phyloP scores from a whole-genome alignment of 2,888 invertebrate species.

The Tetragnatha montana region DNA sequence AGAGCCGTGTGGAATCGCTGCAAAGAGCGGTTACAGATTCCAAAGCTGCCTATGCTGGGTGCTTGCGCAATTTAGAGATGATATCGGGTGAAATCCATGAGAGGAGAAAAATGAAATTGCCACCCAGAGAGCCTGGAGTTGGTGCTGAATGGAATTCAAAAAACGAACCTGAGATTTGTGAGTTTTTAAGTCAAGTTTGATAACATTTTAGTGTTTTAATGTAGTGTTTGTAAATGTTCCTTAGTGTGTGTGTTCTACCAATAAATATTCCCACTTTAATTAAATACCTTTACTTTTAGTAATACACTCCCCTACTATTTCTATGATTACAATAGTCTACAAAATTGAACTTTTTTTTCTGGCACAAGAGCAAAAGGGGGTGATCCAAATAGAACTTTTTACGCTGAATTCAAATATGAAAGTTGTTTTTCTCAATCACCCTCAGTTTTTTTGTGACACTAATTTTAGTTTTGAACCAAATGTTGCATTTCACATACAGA shows the following conservation, averaged over 20 bases:
- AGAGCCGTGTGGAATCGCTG: constrained; percentile 87
- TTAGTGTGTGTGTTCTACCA: too few species aligned
- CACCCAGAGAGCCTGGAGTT: constrained; percentile 84
- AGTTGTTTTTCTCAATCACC: too few species aligned
- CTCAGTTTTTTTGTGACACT: too few species aligned
- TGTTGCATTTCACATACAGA: too few species aligned
- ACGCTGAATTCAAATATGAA: too few species aligned
- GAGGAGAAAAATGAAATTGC: constrained; percentile 75
- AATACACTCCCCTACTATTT: not conserved
- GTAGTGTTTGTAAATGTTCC: too few species aligned
- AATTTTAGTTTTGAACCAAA: too few species aligned
- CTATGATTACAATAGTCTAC: too few species aligned
- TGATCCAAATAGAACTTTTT: too few species aligned
- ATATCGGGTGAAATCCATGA: constrained; percentile 76
- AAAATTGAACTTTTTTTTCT: too few species aligned
- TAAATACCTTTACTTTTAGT: not conserved
- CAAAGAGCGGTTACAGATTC: constrained; percentile 87
- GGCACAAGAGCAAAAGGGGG: too few species aligned
- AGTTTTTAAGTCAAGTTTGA: not conserved
- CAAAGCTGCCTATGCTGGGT: constrained; percentile 79
- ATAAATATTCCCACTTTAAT: not conserved
- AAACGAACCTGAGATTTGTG: constrained; percentile 55
- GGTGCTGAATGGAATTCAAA: constrained; percentile 80
- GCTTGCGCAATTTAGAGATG: constrained; percentile 75
- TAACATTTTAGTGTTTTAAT: too few species aligned